Percentiles rank a stretch among this genome's conserved stretches.
Evolutionary conservation across 2,888 invertebrate species (phyloP).

Genomic region (Plebejus anna): DNA sequence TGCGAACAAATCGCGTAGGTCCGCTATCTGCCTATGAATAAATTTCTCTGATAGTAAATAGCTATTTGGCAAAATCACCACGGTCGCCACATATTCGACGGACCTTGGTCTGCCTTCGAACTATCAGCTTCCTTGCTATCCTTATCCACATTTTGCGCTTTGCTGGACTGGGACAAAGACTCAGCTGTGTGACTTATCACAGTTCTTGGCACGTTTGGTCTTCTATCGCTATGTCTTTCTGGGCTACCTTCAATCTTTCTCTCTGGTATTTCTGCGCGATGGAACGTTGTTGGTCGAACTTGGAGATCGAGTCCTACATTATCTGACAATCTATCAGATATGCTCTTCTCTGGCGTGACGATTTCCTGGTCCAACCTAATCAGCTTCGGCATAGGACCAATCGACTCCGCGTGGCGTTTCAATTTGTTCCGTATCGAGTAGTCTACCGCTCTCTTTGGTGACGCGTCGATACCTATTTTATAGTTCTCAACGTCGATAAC

Average conservation of each 20-base stretch:
- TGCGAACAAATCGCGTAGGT: no score
- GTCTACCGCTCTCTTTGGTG: slow-evolving; percentile 71
- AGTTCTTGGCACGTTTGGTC: slow-evolving; percentile 46
- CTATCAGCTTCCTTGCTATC: slow-evolving; percentile 52
- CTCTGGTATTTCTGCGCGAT: not conserved
- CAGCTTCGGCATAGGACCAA: slow-evolving; percentile 59
- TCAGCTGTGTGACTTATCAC: slow-evolving; percentile 73
- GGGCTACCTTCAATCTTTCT: slow-evolving; percentile 16
- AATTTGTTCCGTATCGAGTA: slow-evolving; percentile 68
- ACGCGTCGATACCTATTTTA: slow-evolving; percentile 71
- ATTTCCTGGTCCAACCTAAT: slow-evolving; percentile 50
- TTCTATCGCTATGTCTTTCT: slow-evolving; percentile 37
- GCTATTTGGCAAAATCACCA: slow-evolving; percentile 47
- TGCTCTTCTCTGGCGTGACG: slow-evolving; percentile 38
- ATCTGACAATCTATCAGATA: slow-evolving; percentile 29
- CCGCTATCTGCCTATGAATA: not conserved
- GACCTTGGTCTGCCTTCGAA: slow-evolving; percentile 58
- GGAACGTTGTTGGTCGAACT: not conserved
- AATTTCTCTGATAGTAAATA: not conserved
- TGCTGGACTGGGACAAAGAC: slow-evolving; percentile 57
- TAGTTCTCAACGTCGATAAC: slow-evolving; percentile 74
- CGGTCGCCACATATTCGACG: slow-evolving; percentile 71
- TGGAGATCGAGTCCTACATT: slow-evolving; percentile 27
- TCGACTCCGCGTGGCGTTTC: slow-evolving; percentile 58
- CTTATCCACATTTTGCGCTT: slow-evolving; percentile 33